phyloP scores from a whole-genome alignment of 2,113 vertebrate genomes.

The Ibidorhyncha struthersii region DNA sequence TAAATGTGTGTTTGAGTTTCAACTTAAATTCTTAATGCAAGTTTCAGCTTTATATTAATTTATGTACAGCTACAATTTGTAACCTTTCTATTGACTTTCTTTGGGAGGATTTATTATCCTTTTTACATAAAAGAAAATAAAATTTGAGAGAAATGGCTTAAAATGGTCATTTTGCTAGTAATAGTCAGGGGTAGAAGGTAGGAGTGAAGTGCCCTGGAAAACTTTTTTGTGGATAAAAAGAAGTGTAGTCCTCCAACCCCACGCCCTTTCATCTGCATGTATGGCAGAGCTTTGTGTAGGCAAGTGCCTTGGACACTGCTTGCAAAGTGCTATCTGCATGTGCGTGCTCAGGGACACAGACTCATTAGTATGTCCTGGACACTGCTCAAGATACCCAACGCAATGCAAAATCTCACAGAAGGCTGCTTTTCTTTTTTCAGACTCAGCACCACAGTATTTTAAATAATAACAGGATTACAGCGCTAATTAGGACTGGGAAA shows the following conservation, averaged over 20 bases:
- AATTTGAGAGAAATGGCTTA: neutral
- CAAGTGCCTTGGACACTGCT: neutral
- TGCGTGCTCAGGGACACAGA: neutral
- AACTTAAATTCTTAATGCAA: neutral
- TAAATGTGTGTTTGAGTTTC: neutral
- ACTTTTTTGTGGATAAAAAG: neutral
- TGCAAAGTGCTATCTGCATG: fast-evolving
- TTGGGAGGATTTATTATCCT: neutral
- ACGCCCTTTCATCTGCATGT: neutral
- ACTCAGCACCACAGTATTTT: neutral
- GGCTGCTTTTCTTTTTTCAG: neutral
- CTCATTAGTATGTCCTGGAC: neutral
- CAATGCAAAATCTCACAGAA: neutral
- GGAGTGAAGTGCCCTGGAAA: neutral
- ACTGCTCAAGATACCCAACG: neutral
- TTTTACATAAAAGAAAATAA: neutral
- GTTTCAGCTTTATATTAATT: neutral
- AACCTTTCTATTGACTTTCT: neutral
- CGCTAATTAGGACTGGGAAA: neutral
- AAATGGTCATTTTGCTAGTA: neutral
- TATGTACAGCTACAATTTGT: neutral
- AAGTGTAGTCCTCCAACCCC: neutral
- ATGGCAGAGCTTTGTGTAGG: neutral
- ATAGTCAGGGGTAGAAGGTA: neutral
- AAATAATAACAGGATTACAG: neutral